Conservation (phyloP, 30 jellyfish, hydroid and myxozoan species). For the Cassiopea andromeda region DNA sequence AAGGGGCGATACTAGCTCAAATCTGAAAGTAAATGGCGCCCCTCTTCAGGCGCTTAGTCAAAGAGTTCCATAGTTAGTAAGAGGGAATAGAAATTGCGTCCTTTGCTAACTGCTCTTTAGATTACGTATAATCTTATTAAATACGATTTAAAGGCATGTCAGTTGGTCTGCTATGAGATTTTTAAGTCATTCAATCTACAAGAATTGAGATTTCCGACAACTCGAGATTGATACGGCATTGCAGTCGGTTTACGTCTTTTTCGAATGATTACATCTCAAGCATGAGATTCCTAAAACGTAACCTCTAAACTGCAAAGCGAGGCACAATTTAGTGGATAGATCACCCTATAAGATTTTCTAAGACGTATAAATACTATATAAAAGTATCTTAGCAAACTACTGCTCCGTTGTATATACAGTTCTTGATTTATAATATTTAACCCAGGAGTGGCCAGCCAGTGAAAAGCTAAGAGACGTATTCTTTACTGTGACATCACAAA, state of each 20-base stretch:
- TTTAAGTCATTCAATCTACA: neutral
- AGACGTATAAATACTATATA: too few relatives aligned
- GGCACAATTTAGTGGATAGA: too few relatives aligned
- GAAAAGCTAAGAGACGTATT: too few relatives aligned
- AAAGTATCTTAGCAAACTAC: too few relatives aligned
- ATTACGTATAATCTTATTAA: neutral
- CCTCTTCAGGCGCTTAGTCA: neutral
- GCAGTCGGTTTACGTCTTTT: neutral
- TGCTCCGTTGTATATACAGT: too few relatives aligned
- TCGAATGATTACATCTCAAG: neutral
- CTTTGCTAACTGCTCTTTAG: neutral
- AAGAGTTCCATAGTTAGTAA: neutral
- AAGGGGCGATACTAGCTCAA: too few relatives aligned
- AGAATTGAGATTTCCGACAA: neutral
- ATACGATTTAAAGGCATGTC: neutral
- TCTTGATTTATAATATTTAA: too few relatives aligned
- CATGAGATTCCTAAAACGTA: neutral
- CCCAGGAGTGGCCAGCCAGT: too few relatives aligned
- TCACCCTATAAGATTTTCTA: too few relatives aligned
- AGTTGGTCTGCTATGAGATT: neutral
- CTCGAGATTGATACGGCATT: neutral
- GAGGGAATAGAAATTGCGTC: neutral
- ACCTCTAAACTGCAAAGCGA: too few relatives aligned
- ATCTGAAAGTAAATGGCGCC: neutral
- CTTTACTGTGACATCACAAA: too few relatives aligned